A percentile compares a stretch with the other conserved stretches of the same genome.
phyloP scores from a whole-genome alignment of 2,113 vertebrate genomes.

The Cebus imitator region DNA sequence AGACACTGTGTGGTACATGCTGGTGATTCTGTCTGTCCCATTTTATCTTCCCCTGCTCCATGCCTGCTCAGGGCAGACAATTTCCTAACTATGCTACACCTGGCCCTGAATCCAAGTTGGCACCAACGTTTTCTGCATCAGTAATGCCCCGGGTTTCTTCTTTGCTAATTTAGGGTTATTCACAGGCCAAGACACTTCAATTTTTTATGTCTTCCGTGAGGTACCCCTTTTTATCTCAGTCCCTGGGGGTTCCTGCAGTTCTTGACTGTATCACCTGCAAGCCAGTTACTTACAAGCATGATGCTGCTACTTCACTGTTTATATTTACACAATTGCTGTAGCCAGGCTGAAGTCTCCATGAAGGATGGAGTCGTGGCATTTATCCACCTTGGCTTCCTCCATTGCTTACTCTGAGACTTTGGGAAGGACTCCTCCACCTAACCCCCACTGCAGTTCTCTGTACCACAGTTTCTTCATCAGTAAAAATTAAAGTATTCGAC shows the following conservation, averaged over 20 bases:
- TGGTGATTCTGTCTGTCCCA: background rate
- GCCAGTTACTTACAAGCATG: background rate
- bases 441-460: background rate
- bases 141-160: background rate
- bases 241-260: background rate
- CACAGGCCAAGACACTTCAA: background rate
- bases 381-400: background rate
- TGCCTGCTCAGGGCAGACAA: background rate
- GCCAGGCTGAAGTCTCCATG: background rate
- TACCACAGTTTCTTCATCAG: background rate
- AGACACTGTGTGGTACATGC: rapidly evolving
- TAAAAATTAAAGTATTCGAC: background rate
- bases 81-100: background rate
- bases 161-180: background rate
- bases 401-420: background rate
- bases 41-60: too few relatives aligned
- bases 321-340: rapidly evolving
- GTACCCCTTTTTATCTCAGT: background rate
- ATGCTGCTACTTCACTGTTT: rapidly evolving
- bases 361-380: background rate
- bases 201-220: background rate
- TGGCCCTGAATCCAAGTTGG: background rate
- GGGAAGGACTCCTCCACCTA: background rate
- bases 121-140: background rate
- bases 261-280: background rate